Evolutionary conservation across 2,888 invertebrate species (phyloP).

Genomic region (Coelinius sp.): DNA sequence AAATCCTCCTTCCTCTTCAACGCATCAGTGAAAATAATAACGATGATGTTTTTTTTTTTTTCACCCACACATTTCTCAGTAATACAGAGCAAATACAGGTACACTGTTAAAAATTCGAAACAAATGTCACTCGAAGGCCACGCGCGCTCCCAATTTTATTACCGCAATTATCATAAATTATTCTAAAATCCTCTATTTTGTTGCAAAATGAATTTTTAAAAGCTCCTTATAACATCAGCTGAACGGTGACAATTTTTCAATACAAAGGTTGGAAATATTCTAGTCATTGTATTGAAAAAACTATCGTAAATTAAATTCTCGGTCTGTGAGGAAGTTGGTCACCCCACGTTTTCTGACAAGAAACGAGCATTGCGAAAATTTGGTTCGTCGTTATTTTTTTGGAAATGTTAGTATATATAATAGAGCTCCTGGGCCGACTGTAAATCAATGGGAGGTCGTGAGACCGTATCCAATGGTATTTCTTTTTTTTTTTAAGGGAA

Average conservation of each 20-base stretch:
- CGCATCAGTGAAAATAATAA: neutral
- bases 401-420: conserved; percentile 23
- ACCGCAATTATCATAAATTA: conserved; percentile 15
- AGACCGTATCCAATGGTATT: neutral
- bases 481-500: neutral
- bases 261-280: neutral
- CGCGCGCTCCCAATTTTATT: neutral
- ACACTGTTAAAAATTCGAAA: neutral
- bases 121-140: conserved; percentile 7
- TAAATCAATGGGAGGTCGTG: conserved; percentile 31
- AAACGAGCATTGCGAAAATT: conserved; percentile 20
- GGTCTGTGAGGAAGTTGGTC: too few relatives aligned
- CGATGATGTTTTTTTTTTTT: neutral
- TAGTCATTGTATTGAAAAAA: neutral
- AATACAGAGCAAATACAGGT: neutral
- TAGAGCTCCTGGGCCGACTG: conserved; percentile 9
- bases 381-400: conserved; percentile 9
- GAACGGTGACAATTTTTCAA: neutral
- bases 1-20: neutral
- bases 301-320: conserved; percentile 23
- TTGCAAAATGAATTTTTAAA: neutral
- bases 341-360: neutral
- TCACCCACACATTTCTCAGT: neutral
- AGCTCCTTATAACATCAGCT: neutral
- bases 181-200: neutral